Evolutionary conservation across 2,113 vertebrate genomes (phyloP).

Genomic region (Emydocephalus ijimae): DNA sequence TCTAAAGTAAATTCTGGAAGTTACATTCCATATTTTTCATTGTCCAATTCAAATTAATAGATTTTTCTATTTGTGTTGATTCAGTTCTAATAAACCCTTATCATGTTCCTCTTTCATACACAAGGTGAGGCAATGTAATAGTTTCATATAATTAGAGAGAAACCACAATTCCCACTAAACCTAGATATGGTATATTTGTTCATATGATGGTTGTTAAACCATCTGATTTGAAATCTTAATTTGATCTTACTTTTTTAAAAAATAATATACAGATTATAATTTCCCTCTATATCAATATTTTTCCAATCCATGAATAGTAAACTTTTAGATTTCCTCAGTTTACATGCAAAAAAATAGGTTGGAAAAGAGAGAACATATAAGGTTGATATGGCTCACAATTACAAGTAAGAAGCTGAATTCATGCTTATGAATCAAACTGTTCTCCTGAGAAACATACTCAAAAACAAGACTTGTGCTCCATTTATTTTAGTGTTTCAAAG

Average conservation of each 20-base stretch:
- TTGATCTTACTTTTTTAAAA: not conserved
- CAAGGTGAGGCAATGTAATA: not conserved
- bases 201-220: not conserved
- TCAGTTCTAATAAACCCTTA: not conserved
- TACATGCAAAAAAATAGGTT: not conserved
- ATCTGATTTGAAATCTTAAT: not conserved
- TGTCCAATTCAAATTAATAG: not conserved
- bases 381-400: not conserved
- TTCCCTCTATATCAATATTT: not conserved
- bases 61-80: not conserved
- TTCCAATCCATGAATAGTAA: not conserved
- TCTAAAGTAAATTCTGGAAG: not conserved
- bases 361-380: not conserved
- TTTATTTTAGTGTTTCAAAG: not conserved
- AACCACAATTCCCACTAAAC: not conserved
- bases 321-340: not conserved
- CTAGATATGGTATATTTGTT: not conserved
- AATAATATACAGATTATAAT: not conserved
- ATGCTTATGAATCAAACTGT: not conserved
- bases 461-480: not conserved
- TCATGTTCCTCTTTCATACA: not conserved
- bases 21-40: not conserved
- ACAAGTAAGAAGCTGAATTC: not conserved
- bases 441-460: not conserved
- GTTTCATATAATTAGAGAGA: not conserved